Evolutionary conservation across 2,797 vertebrate genomes (phyloP).

Genomic region (Capromys pilorides): DNA sequence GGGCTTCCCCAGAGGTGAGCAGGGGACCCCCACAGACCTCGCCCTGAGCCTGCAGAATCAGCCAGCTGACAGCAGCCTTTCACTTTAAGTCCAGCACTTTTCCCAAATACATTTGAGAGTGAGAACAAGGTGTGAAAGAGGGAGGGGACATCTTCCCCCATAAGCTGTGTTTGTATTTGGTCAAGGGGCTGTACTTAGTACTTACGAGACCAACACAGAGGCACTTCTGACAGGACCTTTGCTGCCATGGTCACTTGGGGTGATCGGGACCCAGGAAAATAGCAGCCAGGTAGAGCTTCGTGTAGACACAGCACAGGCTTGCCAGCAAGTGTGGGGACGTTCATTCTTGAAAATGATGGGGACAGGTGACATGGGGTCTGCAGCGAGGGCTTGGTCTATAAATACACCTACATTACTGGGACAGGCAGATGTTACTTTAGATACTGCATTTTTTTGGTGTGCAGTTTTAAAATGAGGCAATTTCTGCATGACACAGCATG

Average conservation of each 20-base stretch:
- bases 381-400: not conserved
- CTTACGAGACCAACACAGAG: not conserved
- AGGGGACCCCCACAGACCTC: not conserved
- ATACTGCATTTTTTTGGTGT: not conserved
- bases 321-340: not conserved
- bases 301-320: not conserved
- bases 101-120: not conserved
- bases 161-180: not conserved
- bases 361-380: not conserved
- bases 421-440: not conserved
- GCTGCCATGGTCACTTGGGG: not conserved
- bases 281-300: not conserved
- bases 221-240: not conserved
- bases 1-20: not conserved
- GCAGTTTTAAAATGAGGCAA: constrained; percentile 32
- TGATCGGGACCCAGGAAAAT: not conserved
- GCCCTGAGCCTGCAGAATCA: not conserved
- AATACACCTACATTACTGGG: not conserved
- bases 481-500: not conserved
- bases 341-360: not conserved
- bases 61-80: not conserved
- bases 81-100: not conserved
- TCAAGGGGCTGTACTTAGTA: not conserved
- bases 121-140: constrained; percentile 15
- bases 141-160: not conserved